These are phyloP conservation scores for Meteorus sp. DNA, from an alignment of 1,140 invertebrate genomes.

Conservation along the genomic window DNA sequence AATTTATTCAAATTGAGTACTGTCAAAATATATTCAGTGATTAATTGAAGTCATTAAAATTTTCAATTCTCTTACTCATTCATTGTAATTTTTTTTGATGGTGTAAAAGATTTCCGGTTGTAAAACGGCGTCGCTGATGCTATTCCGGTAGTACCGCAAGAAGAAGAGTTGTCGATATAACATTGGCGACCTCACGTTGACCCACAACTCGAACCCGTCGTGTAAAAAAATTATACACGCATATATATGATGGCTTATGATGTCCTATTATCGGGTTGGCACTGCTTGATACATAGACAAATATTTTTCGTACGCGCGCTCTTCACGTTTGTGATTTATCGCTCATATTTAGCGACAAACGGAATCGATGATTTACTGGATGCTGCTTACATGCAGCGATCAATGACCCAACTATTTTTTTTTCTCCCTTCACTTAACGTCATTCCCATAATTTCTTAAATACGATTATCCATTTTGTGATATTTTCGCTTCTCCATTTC, in stretches of 20 bases:
- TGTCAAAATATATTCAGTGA: too few relatives aligned
- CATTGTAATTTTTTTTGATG: too few relatives aligned
- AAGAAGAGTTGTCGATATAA: not conserved
- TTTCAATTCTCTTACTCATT: too few relatives aligned
- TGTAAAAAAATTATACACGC: not conserved
- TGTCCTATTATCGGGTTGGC: too few relatives aligned
- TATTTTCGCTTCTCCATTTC: too few relatives aligned
- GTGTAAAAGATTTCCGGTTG: conserved; percentile 12
- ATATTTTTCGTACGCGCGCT: too few relatives aligned
- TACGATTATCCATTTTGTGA: not conserved
- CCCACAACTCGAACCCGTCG: not conserved
- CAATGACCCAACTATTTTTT: not conserved
- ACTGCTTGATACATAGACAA: too few relatives aligned
- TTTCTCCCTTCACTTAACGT: not conserved
- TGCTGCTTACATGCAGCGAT: not conserved
- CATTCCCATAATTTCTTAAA: conserved; percentile 1
- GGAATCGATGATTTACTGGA: not conserved
- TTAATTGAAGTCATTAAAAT: not conserved
- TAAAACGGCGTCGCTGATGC: not conserved
- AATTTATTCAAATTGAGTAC: too few relatives aligned
- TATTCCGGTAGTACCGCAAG: conserved; percentile 15
- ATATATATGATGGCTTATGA: too few relatives aligned
- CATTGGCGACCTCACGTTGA: not conserved
- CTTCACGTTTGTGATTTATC: not conserved
- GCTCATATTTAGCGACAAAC: not conserved